Evolutionary conservation across 2,113 vertebrate species (phyloP).

Genomic region (Phyllostomus hastatus): DNA sequence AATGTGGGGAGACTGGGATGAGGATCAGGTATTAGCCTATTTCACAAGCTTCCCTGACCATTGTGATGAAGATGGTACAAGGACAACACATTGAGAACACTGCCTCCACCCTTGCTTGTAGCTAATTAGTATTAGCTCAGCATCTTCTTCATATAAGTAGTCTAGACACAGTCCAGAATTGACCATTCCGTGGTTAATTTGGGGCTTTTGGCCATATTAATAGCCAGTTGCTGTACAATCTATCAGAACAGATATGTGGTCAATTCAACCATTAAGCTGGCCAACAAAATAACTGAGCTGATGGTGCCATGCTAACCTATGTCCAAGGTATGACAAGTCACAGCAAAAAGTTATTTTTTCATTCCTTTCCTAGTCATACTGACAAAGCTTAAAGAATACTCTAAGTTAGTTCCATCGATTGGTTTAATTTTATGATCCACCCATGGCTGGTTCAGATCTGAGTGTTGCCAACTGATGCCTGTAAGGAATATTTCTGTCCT

Average conservation of each 20-base stretch:
- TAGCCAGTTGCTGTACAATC: not conserved
- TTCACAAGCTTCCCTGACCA: not conserved
- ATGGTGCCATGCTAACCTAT: not conserved
- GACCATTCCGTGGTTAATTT: constrained; percentile 28
- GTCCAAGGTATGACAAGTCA: not conserved
- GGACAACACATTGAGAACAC: not conserved
- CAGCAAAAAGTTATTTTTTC: not conserved
- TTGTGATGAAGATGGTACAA: not conserved
- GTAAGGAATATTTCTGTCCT: not conserved
- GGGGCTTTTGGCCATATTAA: constrained; percentile 16
- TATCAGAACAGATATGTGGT: not conserved
- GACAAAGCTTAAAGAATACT: not conserved
- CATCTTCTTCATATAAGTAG: constrained; percentile 33
- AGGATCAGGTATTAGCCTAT: not conserved
- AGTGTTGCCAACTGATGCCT: not conserved
- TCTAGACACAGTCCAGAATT: not conserved
- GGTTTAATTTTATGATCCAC: not conserved
- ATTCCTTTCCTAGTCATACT: constrained; percentile 15
- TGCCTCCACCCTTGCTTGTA: not conserved
- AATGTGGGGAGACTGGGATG: not conserved
- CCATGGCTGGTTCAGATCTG: not conserved
- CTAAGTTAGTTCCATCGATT: not conserved
- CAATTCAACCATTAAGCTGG: not conserved
- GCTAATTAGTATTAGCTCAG: constrained; percentile 5
- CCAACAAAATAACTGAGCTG: constrained; percentile 10